These are phyloP conservation scores for Solenopsis fugax DNA, from an alignment of 1,140 invertebrate species.

Conservation along the genomic window DNA sequence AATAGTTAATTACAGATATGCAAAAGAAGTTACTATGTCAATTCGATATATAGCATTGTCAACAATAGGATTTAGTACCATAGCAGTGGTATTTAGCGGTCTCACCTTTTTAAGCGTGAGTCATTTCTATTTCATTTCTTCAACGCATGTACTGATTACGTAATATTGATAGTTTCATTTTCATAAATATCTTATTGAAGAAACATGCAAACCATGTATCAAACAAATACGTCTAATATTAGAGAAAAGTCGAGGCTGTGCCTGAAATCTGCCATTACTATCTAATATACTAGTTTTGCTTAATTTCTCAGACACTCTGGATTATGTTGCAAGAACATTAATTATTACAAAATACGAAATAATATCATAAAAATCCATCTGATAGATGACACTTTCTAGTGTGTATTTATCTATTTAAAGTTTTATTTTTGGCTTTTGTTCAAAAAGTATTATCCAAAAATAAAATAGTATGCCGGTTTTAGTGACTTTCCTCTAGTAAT, in stretches of 20 bases:
- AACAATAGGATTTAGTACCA: constrained; percentile 57
- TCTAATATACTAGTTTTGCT: too few species aligned
- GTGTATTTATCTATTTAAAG: too few species aligned
- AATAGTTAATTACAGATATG: constrained; percentile 28
- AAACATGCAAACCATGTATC: not conserved
- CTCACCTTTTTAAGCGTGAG: constrained; percentile 68
- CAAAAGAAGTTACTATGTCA: constrained; percentile 1
- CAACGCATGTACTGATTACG: constrained; percentile 65
- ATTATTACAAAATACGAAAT: too few species aligned
- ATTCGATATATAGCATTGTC: constrained; percentile 50
- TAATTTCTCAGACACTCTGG: too few species aligned
- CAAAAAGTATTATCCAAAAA: too few species aligned
- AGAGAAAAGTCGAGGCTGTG: too few species aligned
- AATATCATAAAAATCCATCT: too few species aligned
- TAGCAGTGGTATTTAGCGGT: constrained; percentile 64
- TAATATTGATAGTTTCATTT: constrained; percentile 20
- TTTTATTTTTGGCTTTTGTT: too few species aligned
- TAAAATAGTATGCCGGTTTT: too few species aligned
- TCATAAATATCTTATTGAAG: not conserved
- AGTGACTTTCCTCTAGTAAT: not conserved
- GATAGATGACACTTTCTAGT: too few species aligned
- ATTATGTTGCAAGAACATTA: too few species aligned
- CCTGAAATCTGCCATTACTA: too few species aligned
- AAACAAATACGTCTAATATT: not conserved
- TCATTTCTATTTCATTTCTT: constrained; percentile 64